Evolutionary conservation across 2,888 invertebrate species (phyloP).

Genomic region (Troglohyphantes excavatus): DNA sequence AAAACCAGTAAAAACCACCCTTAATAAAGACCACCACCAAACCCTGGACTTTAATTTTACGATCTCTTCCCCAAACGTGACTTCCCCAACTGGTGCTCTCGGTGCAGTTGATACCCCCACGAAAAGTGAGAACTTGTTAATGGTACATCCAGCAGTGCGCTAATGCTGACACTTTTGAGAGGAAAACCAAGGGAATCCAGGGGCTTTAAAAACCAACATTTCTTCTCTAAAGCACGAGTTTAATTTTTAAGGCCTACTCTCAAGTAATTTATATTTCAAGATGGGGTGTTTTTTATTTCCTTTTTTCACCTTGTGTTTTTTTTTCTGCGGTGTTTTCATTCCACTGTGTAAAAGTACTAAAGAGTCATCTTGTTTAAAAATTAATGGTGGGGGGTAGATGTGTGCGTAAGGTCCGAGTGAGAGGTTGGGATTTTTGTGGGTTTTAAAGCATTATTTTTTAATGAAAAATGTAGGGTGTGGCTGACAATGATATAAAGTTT

Average conservation of each 20-base stretch:
- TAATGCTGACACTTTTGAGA: conserved; percentile 71
- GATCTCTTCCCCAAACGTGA: conserved; percentile 53
- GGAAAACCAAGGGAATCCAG: conserved; percentile 15
- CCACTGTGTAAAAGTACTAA: conserved; percentile 26
- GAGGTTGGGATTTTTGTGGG: neutral
- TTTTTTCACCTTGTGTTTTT: conserved; percentile 13
- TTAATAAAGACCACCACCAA: conserved; percentile 6
- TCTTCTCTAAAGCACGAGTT: conserved; percentile 61
- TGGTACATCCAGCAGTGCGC: conserved; percentile 40
- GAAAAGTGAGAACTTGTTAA: conserved; percentile 78
- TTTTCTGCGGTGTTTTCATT: conserved; percentile 26
- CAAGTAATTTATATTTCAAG: conserved; percentile 72
- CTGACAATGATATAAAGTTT: too few relatives aligned
- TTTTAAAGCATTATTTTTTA: neutral
- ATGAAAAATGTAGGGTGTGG: too few relatives aligned
- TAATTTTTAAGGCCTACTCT: conserved; percentile 73
- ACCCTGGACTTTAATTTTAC: conserved; percentile 71
- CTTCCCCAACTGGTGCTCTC: neutral
- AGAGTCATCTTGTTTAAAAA: conserved; percentile 32
- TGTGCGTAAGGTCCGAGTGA: neutral
- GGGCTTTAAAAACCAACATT: conserved; percentile 62
- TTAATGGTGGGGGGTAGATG: conserved; percentile 33
- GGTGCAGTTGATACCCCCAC: conserved; percentile 15
- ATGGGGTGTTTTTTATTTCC: conserved; percentile 19
- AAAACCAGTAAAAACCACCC: too few relatives aligned